phyloP scores from a whole-genome alignment of 2,797 vertebrate species.

The Allobates femoralis region DNA sequence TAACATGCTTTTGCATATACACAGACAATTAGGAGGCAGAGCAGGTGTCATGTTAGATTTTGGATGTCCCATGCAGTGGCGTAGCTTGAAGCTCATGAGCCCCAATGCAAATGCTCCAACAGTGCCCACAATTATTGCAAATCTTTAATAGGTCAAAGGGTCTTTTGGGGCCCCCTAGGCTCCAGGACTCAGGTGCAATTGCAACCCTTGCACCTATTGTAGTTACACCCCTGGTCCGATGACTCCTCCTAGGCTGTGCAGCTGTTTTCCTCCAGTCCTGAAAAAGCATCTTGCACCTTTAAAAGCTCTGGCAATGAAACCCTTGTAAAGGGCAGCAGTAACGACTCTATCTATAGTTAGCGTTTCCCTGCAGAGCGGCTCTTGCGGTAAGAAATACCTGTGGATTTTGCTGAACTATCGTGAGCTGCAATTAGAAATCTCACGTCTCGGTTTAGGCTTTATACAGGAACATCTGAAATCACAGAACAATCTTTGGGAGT shows the following conservation, averaged over 20 bases:
- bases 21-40: not conserved
- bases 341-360: constrained; percentile 9
- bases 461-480: not conserved
- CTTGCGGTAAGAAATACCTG: not conserved
- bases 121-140: too few relatives aligned
- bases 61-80: not conserved
- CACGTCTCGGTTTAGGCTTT: not conserved
- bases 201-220: too few relatives aligned
- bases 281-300: not conserved
- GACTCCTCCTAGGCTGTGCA: not conserved
- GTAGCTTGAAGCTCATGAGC: too few relatives aligned
- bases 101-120: too few relatives aligned
- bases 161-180: too few relatives aligned
- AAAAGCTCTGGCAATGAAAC: not conserved
- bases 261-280: too few relatives aligned
- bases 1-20: not conserved
- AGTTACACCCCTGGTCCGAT: too few relatives aligned
- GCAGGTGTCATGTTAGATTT: not conserved
- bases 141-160: too few relatives aligned
- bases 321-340: not conserved
- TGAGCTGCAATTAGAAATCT: constrained; percentile 1
- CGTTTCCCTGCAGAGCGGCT: not conserved
- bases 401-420: constrained; percentile 19
- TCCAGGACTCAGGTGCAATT: too few relatives aligned
- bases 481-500: not conserved